Evolutionary conservation across 2,888 invertebrate genomes (phyloP), one percentile per base, ranked within the genome.

Genomic region (Anticlea derivata): DNA sequence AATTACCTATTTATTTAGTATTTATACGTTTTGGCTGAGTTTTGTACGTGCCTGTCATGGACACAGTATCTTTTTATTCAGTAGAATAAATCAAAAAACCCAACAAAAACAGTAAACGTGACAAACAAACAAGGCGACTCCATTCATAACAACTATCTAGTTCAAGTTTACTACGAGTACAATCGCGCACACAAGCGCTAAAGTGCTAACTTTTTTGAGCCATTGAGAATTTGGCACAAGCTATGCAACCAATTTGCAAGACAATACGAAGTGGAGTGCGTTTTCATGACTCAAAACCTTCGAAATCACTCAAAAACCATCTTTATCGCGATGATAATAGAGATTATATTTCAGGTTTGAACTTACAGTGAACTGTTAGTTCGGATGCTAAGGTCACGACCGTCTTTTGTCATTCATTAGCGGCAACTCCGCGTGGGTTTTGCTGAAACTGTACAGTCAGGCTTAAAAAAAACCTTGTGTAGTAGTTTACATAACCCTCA

Each of bases 161-260:
- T 86, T 83, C 87, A 88, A 88, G 87, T 87, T 81, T 81, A 86
- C 75, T 23, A 68, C 71, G 8, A 65, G 77, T 80, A 81, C 78
- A 73, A 70, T 66, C 74, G 68, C 47, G 60, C 53, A 66, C 76
- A 75, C 66, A 74, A 70, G 57, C 60, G 60, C 58, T 64, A 1
- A 66, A 64, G 56, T 43, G 60, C 54, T 62, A 62, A 62, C 23
- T 52, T 40, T 37, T 48, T 40, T 41, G 47, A 59, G 50, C 63
- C 63, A 62, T 63, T 54, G 63, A 51, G 56, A 67, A 70, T 73
- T 69, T 74, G 71, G 65, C 70, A 74, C 75, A 73, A 64, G 23
- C 33, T 60, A 66, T 69, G 70, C 70, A 80, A 77, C 73, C 68
- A 62, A 75, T 79, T 79, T 70, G 65, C 76, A 67, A 65, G 59